A percentile compares a stretch with the other conserved stretches of the same genome.
Evolutionary conservation across 1,140 invertebrate species (phyloP).

Genomic region (Pseudomyrmex dendroicus): DNA sequence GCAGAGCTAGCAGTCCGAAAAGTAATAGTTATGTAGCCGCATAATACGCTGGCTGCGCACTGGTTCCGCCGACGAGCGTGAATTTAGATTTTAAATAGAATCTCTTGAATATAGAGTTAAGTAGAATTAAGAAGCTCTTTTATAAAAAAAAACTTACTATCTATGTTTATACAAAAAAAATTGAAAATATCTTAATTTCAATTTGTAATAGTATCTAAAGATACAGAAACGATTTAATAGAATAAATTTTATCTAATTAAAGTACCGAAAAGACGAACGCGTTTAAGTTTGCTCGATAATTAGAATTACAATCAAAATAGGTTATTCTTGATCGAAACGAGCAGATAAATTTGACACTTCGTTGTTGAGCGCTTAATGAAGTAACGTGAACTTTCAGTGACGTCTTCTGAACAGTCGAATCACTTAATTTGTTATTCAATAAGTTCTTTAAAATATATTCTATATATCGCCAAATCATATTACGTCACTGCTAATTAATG

Average conservation of each 20-base stretch:
- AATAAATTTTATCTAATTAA: slow-evolving; percentile 34
- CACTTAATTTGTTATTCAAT: slow-evolving; percentile 41
- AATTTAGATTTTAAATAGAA: slow-evolving; percentile 49
- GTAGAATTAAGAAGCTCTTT: neutral
- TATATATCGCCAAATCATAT: slow-evolving; percentile 37
- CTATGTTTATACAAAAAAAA: neutral
- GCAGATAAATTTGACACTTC: slow-evolving; percentile 51
- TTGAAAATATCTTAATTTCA: neutral
- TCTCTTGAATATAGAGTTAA: neutral
- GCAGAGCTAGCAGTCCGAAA: slow-evolving; percentile 23
- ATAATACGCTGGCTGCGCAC: slow-evolving; percentile 4
- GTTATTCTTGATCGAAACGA: slow-evolving; percentile 54
- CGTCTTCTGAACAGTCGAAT: slow-evolving; percentile 30
- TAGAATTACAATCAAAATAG: slow-evolving; percentile 47
- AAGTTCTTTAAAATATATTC: slow-evolving; percentile 44
- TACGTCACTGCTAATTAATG: neutral
- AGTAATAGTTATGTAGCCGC: neutral
- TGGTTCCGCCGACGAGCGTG: neutral
- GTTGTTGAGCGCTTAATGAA: slow-evolving; percentile 34
- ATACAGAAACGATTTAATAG: slow-evolving; percentile 17
- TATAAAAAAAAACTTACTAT: too few species aligned
- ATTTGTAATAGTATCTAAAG: neutral
- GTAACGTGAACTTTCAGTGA: slow-evolving; percentile 45
- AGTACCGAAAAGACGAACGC: neutral
- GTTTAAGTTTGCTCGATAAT: slow-evolving; percentile 47